Conservation (phyloP, 2,797 vertebrate genomes). For the Arrhamphus sclerolepis region DNA sequence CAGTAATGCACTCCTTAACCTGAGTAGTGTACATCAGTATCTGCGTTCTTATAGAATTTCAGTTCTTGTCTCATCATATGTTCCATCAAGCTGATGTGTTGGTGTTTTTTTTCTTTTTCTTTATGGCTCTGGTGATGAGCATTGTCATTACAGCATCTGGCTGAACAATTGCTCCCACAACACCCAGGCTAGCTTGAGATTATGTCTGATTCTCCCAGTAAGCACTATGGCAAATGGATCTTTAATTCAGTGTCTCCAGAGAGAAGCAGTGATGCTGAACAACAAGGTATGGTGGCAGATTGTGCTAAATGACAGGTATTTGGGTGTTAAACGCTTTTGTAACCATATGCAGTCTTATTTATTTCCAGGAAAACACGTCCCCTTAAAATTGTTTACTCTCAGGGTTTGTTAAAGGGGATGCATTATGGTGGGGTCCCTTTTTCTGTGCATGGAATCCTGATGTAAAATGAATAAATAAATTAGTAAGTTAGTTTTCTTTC, state of each 20-base stretch:
- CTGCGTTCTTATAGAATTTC: neutral
- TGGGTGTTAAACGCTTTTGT: neutral
- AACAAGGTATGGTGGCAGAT: slow-evolving; percentile 38
- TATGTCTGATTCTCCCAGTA: slow-evolving; percentile 15
- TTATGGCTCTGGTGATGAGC: slow-evolving; percentile 34
- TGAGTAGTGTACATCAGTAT: no score
- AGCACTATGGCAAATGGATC: slow-evolving; percentile 24
- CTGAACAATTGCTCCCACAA: slow-evolving; percentile 46
- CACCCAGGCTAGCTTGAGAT: slow-evolving; percentile 40
- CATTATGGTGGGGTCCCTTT: no score
- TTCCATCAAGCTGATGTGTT: slow-evolving; percentile 12
- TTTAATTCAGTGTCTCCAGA: slow-evolving; percentile 52
- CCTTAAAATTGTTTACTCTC: neutral
- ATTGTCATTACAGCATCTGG: slow-evolving; percentile 57
- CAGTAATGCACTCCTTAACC: no score
- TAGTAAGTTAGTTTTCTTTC: no score
- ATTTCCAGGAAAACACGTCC: neutral
- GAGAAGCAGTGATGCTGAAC: slow-evolving; percentile 16
- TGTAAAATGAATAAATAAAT: no score
- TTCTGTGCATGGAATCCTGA: no score
- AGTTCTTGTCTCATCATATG: slow-evolving; percentile 3
- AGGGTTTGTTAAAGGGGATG: no score
- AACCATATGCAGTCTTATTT: neutral
- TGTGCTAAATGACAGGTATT: slow-evolving; percentile 32
- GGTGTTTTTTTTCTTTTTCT: slow-evolving; percentile 47